A percentile compares a stretch with the other conserved stretches of the same genome.
Conservation (phyloP, 2,888 invertebrate genomes). For the Melanostoma scalare region DNA sequence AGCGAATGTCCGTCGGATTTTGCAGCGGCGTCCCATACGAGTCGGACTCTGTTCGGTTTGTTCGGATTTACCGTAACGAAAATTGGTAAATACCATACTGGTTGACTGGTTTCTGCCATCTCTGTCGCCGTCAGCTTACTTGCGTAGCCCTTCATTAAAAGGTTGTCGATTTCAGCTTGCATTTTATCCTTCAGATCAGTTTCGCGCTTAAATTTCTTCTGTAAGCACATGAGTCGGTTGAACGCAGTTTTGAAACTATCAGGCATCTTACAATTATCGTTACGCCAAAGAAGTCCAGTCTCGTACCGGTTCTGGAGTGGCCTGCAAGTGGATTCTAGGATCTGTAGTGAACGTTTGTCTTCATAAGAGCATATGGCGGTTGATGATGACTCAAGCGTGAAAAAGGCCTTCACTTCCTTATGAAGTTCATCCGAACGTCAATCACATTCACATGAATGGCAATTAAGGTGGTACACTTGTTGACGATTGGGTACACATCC, state of each 20-base stretch:
- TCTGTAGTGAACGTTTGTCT: slow-evolving; percentile 49
- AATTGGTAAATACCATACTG: slow-evolving; percentile 15
- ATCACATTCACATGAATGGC: slow-evolving; percentile 57
- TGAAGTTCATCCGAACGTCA: slow-evolving; percentile 43
- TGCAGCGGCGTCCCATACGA: slow-evolving; percentile 37
- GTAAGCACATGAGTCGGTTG: slow-evolving; percentile 52
- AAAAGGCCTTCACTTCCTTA: slow-evolving; percentile 56
- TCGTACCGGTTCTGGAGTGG: slow-evolving; percentile 10
- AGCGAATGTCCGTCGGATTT: slow-evolving; percentile 20
- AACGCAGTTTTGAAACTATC: slow-evolving; percentile 45
- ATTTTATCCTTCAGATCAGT: slow-evolving; percentile 33
- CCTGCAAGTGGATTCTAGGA: slow-evolving; percentile 37
- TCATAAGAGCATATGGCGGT: slow-evolving; percentile 54
- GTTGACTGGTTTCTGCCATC: neutral
- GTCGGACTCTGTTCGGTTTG: slow-evolving; percentile 29
- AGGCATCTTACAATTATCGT: slow-evolving; percentile 33
- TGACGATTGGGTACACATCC: slow-evolving; percentile 30
- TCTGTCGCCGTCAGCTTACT: slow-evolving; percentile 22
- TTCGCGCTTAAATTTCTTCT: slow-evolving; percentile 57
- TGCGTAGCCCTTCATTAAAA: slow-evolving; percentile 41
- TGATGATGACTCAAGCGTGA: slow-evolving; percentile 48
- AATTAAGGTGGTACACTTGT: slow-evolving; percentile 26
- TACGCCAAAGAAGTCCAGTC: slow-evolving; percentile 49
- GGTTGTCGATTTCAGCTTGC: slow-evolving; percentile 61
- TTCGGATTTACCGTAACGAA: slow-evolving; percentile 36